Evolutionary conservation across 2,113 vertebrate species (phyloP), one percentile per base, ranked within the genome.

Genomic region (Limnothrissa miodon): DNA sequence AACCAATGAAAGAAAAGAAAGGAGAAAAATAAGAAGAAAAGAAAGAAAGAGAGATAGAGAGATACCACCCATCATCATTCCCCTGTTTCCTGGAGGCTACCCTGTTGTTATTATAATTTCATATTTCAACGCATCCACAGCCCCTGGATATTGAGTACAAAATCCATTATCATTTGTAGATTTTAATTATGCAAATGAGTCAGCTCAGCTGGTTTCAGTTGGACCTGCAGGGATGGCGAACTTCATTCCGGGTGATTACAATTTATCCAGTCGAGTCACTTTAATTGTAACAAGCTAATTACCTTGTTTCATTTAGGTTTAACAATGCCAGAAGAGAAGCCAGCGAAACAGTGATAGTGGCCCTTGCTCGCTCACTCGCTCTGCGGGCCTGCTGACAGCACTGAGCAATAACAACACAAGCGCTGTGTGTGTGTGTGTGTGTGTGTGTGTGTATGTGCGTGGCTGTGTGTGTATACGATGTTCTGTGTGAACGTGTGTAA

Each of bases 211-310:
- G 97, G 95, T 95, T 94, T 95, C 95, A 94, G 66, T 13, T 93
- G 93, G 94, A 97, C 98, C 96, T 99, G 97, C 97, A 97, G 98
- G 98, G 98, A 97, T 97, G 96, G 94, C 97, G 96, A 96, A 96
- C 97, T 98, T 97, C 96, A 98, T 97, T 96, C 96, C 95, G 97
- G 96, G 98, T 99, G 98, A 99, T 99, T 99, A 99, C 98, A 98
- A 99, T 99, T 98, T 99, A 99, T 99, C 97, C 97, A 98, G 97
- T 99, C 96, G 97, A 98, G 97, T 98, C 97, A 96, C 98, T 99
- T 99, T 99, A 99, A 99, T 99, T 99, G 97, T 99, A 99, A 99
- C 97, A 98, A 98, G 98, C 98, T 99, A 99, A 99, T 99, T 99
- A 98, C 97, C 97, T 98, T 99, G 97, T 99, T 99, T 98, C 97